These are phyloP conservation scores for Pristionchus exspectatus DNA, from an alignment of 2,888 invertebrate species.

Conservation along the genomic window DNA sequence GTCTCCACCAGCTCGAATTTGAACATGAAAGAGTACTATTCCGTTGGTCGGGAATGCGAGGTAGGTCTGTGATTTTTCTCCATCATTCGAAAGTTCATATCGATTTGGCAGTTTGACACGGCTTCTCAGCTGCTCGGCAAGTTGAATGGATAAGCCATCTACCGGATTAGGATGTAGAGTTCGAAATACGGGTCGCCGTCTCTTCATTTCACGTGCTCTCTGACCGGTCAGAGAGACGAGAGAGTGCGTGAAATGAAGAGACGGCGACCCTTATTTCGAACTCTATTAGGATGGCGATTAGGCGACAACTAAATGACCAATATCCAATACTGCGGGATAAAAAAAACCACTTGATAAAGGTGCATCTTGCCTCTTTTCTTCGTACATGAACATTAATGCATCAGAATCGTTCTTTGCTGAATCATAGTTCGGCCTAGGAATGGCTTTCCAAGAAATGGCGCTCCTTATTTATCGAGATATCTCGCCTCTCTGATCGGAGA, in stretches of 20 bases:
- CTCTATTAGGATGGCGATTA: no score
- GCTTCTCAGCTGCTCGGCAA: background rate
- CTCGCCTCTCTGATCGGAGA: background rate
- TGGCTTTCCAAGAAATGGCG: background rate
- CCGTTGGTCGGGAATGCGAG: background rate
- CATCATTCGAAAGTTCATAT: background rate
- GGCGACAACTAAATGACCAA: no score
- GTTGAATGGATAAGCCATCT: background rate
- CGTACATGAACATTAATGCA: background rate
- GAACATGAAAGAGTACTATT: conserved; percentile 14
- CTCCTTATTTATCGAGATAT: background rate
- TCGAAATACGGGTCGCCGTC: no score
- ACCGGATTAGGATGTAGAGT: no score
- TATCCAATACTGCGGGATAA: no score
- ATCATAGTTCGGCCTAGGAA: background rate
- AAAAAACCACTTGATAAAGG: background rate
- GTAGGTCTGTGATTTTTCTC: conserved; percentile 1
- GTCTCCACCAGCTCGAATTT: background rate
- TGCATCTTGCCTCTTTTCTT: background rate
- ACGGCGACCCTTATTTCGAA: no score
- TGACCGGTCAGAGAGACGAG: no score
- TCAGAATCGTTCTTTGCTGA: background rate
- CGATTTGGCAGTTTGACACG: background rate
- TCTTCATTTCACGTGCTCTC: no score
- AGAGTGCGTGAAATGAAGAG: no score